Evolutionary conservation across 2,888 invertebrate species (phyloP).

Genomic region (Ophion ventricosus): DNA sequence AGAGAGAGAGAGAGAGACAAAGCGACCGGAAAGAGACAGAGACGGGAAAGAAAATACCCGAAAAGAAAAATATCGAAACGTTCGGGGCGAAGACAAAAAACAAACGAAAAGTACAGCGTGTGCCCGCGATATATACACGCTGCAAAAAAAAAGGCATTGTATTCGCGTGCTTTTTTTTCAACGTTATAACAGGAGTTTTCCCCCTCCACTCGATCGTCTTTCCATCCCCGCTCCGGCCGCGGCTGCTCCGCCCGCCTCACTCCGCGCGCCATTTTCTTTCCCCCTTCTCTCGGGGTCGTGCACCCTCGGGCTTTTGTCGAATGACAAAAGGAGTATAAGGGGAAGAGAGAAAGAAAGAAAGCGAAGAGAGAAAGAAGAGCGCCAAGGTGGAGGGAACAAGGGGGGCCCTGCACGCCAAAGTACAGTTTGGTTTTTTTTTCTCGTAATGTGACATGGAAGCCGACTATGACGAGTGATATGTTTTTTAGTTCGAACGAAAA

Average conservation of each 20-base stretch:
- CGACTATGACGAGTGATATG: slow-evolving; percentile 78
- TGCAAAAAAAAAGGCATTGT: slow-evolving; percentile 10
- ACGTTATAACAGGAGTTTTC: slow-evolving; percentile 54
- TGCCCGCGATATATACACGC: slow-evolving; percentile 30
- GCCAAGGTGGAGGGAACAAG: background rate
- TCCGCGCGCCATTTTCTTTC: slow-evolving; percentile 32
- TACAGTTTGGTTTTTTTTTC: slow-evolving; percentile 36
- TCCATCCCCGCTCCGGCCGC: slow-evolving; percentile 19
- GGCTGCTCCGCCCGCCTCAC: slow-evolving; percentile 6
- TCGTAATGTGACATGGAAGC: slow-evolving; percentile 78
- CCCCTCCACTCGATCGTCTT: slow-evolving; percentile 42
- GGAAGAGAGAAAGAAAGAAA: slow-evolving; percentile 28
- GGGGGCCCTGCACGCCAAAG: slow-evolving; percentile 5
- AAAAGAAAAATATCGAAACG: slow-evolving; percentile 31
- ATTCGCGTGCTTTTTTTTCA: slow-evolving; percentile 39
- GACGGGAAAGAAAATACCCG: slow-evolving; percentile 16
- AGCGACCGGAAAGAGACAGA: background rate
- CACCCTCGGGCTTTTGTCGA: slow-evolving; percentile 55
- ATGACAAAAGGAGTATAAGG: slow-evolving; percentile 47
- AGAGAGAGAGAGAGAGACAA: slow-evolving; percentile 21
- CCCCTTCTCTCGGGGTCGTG: slow-evolving; percentile 59
- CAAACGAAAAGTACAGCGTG: slow-evolving; percentile 9
- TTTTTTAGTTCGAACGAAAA: slow-evolving; percentile 58
- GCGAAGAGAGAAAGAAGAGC: slow-evolving; percentile 17
- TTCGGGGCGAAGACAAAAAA: slow-evolving; percentile 11